Conservation (phyloP, 2,113 vertebrate species). For the Crotalus helleri region DNA sequence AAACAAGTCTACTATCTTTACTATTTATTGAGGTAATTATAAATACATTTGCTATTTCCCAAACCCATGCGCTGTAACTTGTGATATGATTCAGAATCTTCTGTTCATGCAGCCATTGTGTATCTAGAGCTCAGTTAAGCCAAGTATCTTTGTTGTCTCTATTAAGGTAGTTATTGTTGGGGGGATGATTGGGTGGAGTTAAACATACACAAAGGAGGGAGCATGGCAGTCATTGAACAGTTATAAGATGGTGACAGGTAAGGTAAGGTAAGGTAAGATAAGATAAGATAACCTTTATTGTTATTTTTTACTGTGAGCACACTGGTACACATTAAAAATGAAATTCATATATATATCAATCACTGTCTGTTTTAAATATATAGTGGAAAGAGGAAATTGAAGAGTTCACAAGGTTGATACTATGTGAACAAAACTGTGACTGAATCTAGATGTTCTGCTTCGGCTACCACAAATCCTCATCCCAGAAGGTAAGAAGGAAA, state of each 20-base stretch:
- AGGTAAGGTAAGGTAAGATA: neutral
- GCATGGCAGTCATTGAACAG: neutral
- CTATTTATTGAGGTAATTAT: constrained; percentile 71
- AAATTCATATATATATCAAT: too few species aligned
- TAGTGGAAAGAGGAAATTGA: too few species aligned
- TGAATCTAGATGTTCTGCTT: too few species aligned
- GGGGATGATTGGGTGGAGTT: neutral
- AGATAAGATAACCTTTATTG: neutral
- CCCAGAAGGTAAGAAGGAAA: neutral
- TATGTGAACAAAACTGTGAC: too few species aligned
- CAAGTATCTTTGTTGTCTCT: constrained; percentile 30
- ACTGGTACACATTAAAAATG: neutral
- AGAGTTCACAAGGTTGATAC: too few species aligned
- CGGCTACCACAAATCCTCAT: too few species aligned
- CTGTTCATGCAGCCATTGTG: constrained; percentile 53
- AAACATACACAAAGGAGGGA: neutral
- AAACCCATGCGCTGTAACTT: constrained; percentile 48
- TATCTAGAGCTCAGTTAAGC: constrained; percentile 38
- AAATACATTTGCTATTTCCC: constrained; percentile 70
- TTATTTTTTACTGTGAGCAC: neutral
- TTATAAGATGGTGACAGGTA: neutral
- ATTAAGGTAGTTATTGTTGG: constrained; percentile 38
- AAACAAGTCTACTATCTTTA: constrained; percentile 64
- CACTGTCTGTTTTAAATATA: too few species aligned
- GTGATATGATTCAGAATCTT: constrained; percentile 52